phyloP scores from a whole-genome alignment of 2,888 invertebrate genomes.

The Deroplatys truncata region DNA sequence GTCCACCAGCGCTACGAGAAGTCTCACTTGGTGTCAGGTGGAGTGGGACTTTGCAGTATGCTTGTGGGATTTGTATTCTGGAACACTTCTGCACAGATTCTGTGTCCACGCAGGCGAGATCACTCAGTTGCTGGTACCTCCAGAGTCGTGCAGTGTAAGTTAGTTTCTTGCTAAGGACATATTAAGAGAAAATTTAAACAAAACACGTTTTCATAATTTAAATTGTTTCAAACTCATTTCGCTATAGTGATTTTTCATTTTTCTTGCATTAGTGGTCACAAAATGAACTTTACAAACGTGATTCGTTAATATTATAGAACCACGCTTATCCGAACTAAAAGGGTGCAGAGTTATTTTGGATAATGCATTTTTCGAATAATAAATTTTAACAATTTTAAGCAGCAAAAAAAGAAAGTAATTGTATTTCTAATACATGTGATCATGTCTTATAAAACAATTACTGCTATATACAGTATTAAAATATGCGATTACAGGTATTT shows the following conservation, averaged over 20 bases:
- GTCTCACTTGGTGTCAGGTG: conserved; percentile 88
- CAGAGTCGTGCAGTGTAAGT: conserved; percentile 81
- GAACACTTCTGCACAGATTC: conserved; percentile 85
- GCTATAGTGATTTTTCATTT: background rate
- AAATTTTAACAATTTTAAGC: too few relatives aligned
- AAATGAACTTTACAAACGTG: background rate
- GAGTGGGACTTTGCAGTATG: conserved; percentile 97
- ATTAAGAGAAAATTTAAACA: too few relatives aligned
- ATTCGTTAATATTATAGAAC: conserved; percentile 51
- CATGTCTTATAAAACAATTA: too few relatives aligned
- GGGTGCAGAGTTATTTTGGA: too few relatives aligned
- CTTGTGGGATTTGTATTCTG: conserved; percentile 91
- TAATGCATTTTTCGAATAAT: too few relatives aligned
- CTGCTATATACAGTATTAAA: too few relatives aligned
- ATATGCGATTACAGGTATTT: too few relatives aligned
- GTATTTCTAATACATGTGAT: too few relatives aligned
- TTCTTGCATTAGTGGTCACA: background rate
- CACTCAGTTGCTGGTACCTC: conserved; percentile 89
- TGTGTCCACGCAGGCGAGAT: conserved; percentile 98
- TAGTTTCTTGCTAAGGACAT: background rate
- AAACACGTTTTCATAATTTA: too few relatives aligned
- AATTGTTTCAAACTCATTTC: background rate
- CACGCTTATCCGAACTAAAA: too few relatives aligned
- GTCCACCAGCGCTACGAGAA: conserved; percentile 85
- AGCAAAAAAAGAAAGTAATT: too few relatives aligned